Conservation (phyloP, 2,888 invertebrate species). For the Caenorhabditis macrosperma region DNA sequence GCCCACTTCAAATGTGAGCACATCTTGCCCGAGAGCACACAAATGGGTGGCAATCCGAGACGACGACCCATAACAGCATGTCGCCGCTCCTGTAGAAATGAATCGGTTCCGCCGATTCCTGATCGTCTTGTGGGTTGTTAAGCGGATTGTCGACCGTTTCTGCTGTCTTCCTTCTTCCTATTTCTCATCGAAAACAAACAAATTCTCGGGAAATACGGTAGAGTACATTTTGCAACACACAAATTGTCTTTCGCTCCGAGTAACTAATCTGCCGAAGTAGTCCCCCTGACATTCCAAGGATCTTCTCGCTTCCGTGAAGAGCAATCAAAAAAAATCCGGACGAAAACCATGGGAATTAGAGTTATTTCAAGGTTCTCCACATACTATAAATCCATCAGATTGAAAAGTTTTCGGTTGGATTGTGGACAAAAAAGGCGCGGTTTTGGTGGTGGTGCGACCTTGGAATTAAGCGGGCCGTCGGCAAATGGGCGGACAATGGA, state of each 20-base stretch:
- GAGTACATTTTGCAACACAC: conserved; percentile 14
- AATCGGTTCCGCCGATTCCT: conserved; percentile 22
- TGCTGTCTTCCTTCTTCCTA: not conserved
- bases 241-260: not conserved
- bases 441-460: conserved; percentile 31
- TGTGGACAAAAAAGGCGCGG: conserved; percentile 36
- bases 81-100: conserved; percentile 19
- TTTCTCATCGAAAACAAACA: conserved; percentile 29
- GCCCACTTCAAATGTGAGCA: conserved; percentile 53
- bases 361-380: conserved; percentile 12
- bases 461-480: conserved; percentile 24
- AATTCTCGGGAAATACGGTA: conserved; percentile 9
- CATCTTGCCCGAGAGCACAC: conserved; percentile 39
- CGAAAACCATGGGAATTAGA: not conserved
- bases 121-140: conserved; percentile 43
- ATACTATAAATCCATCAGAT: conserved; percentile 39
- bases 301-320: not conserved
- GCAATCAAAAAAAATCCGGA: not conserved
- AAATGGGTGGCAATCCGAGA: conserved; percentile 51
- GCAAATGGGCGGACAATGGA: conserved; percentile 44
- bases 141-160: conserved; percentile 38
- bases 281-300: no score
- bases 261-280: not conserved
- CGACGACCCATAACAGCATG: conserved; percentile 42
- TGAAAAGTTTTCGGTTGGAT: conserved; percentile 10